Evolutionary conservation across 2,888 invertebrate species (phyloP).

Genomic region (Lasioglossum calceatum): DNA sequence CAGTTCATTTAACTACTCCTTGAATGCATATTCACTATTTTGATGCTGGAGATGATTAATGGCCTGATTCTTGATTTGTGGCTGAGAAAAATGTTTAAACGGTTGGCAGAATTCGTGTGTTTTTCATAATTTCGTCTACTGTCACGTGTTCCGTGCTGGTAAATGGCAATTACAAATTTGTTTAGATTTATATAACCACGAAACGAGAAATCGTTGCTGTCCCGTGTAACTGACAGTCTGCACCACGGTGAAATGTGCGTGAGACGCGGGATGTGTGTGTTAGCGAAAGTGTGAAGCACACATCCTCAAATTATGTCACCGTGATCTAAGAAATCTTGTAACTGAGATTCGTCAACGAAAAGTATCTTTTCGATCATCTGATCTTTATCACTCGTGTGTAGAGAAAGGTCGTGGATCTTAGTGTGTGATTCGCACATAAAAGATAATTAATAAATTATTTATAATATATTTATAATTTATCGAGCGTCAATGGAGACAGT

Average conservation of each 20-base stretch:
- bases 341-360: no score
- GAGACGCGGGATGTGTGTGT: not conserved
- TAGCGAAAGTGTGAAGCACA: not conserved
- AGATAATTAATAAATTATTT: no score
- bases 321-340: not conserved
- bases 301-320: not conserved
- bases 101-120: not conserved
- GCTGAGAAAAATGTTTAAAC: no score
- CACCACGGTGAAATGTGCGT: not conserved
- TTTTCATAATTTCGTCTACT: not conserved
- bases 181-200: not conserved
- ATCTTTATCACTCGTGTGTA: no score
- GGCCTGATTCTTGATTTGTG: no score
- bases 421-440: no score
- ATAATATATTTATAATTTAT: no score
- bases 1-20: not conserved
- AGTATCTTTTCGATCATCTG: no score
- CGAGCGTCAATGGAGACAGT: no score
- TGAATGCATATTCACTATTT: not conserved
- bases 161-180: not conserved
- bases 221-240: not conserved
- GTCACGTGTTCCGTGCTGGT: not conserved
- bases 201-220: not conserved
- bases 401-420: no score
- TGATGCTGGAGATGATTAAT: no score